Conservation (phyloP, 2,113 vertebrate genomes). For the Pogonocichla stellata region DNA sequence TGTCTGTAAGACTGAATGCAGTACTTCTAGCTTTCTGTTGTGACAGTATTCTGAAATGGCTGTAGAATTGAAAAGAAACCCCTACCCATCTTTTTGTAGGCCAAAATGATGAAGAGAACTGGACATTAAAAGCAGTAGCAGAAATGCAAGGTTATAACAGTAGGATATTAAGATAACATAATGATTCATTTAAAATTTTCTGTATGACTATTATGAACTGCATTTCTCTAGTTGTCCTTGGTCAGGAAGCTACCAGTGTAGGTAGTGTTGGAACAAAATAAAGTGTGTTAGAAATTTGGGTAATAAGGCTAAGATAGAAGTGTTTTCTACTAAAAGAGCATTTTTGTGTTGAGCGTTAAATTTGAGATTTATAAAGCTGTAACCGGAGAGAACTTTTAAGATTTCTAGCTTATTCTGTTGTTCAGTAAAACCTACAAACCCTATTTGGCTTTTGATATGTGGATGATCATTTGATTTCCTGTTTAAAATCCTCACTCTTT, state of each 20-base stretch:
- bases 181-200: neutral
- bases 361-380: neutral
- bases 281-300: neutral
- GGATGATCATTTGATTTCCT: neutral
- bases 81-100: neutral
- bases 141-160: neutral
- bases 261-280: neutral
- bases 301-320: neutral
- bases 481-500: neutral
- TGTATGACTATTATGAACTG: accelerated
- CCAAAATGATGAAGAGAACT: neutral
- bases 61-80: neutral
- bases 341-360: neutral
- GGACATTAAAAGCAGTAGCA: neutral
- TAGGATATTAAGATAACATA: neutral
- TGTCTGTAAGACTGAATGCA: neutral
- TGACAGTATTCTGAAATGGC: neutral
- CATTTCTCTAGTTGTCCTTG: neutral
- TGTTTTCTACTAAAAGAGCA: neutral
- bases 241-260: neutral
- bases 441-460: neutral
- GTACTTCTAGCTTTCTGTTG: neutral
- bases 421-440: neutral
- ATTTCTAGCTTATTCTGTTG: neutral
- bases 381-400: neutral